These are phyloP conservation scores for Palaemon carinicauda DNA, from an alignment of 1,140 invertebrate species.

Conservation along the genomic window DNA sequence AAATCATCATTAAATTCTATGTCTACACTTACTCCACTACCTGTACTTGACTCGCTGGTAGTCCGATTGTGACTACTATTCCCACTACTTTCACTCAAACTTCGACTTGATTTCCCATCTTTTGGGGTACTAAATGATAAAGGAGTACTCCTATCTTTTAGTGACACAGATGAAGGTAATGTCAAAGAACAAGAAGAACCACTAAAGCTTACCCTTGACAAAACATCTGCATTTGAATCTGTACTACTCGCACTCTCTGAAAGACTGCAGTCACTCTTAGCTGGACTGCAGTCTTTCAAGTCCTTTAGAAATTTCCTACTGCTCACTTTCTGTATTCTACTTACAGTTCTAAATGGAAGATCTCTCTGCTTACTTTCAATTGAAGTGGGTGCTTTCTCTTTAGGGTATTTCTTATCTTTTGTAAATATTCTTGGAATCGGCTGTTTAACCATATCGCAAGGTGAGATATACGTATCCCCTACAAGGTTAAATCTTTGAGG, in stretches of 20 bases:
- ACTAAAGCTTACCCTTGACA: neutral
- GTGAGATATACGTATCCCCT: neutral
- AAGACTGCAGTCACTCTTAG: neutral
- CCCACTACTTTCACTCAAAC: neutral
- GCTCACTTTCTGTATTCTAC: neutral
- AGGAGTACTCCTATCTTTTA: neutral
- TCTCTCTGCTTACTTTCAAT: neutral
- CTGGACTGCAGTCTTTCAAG: neutral
- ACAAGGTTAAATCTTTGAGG: neutral
- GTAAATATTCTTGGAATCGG: constrained; percentile 18
- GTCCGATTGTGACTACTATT: neutral
- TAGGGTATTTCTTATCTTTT: neutral
- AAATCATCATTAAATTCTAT: constrained; percentile 20
- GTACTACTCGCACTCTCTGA: neutral
- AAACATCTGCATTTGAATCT: neutral
- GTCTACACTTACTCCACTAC: neutral
- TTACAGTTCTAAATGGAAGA: neutral
- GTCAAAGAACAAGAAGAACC: neutral
- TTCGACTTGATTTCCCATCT: neutral
- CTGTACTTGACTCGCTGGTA: constrained; percentile 2
- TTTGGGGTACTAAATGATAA: neutral
- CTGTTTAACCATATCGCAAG: neutral
- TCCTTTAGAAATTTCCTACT: constrained; percentile 18
- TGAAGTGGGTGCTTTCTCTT: neutral
- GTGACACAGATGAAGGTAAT: neutral